Conservation (phyloP, 2,113 vertebrate genomes). For the Sapayoa aenigma region DNA sequence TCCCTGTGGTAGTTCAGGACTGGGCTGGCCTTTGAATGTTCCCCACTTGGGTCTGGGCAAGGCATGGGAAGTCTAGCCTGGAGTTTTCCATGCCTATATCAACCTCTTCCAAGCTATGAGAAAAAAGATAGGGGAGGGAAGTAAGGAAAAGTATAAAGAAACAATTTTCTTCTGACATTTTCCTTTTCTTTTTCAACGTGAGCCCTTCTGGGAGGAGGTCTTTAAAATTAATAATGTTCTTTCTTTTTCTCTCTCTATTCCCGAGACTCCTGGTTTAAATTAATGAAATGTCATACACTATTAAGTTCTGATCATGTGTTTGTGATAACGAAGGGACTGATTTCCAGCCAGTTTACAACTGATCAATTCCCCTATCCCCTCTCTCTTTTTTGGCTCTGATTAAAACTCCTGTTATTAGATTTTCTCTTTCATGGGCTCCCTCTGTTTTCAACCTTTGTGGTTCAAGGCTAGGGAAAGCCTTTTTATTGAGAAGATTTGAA, state of each 20-base stretch:
- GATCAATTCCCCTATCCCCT: not conserved
- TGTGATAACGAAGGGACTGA: slow-evolving; percentile 21
- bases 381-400: not conserved
- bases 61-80: not conserved
- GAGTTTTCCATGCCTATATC: not conserved
- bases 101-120: not conserved
- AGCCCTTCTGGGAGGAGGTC: slow-evolving; percentile 1
- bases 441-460: slow-evolving; percentile 13
- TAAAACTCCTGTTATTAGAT: slow-evolving; percentile 33
- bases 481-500: not conserved
- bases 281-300: slow-evolving; percentile 64
- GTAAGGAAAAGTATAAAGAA: not conserved
- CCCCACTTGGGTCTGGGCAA: not conserved
- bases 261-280: slow-evolving; percentile 34
- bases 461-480: not conserved
- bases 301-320: slow-evolving; percentile 5
- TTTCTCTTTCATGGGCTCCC: not conserved
- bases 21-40: fast-evolving
- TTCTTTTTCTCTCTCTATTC: not conserved
- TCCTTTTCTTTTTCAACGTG: not conserved
- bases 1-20: not conserved
- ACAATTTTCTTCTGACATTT: not conserved
- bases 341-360: slow-evolving; percentile 32
- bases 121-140: not conserved
- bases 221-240: slow-evolving; percentile 46